Evolutionary conservation across 64 coral and sea anemone genomes (phyloP).

Genomic region (Actinia tenebrosa): DNA sequence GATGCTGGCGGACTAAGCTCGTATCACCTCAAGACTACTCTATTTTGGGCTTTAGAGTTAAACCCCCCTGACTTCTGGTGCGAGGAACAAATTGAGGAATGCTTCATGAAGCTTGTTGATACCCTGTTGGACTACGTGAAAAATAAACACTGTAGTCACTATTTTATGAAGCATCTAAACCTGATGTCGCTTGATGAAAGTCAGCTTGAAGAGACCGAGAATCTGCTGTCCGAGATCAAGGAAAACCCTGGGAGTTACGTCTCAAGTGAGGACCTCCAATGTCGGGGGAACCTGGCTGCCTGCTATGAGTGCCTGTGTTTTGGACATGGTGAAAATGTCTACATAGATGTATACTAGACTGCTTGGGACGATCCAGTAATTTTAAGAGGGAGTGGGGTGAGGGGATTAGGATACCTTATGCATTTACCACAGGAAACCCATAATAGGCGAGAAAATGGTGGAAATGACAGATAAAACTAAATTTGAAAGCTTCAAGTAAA

Average conservation of each 20-base stretch:
- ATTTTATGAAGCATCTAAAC: background rate
- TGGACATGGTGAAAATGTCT: background rate
- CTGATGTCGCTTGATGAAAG: background rate
- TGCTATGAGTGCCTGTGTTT: background rate
- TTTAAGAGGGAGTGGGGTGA: too few relatives aligned
- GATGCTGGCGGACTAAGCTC: background rate
- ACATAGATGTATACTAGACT: background rate
- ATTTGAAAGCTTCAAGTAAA: too few relatives aligned
- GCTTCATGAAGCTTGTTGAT: background rate
- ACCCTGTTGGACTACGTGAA: background rate
- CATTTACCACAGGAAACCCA: too few relatives aligned
- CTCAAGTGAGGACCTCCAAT: background rate
- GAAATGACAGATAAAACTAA: too few relatives aligned
- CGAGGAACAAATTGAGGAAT: background rate
- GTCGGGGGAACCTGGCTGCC: background rate
- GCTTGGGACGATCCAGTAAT: too few relatives aligned
- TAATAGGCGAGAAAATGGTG: too few relatives aligned
- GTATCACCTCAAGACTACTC: background rate
- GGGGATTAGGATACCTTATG: too few relatives aligned
- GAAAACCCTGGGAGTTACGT: background rate
- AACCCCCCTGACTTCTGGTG: background rate
- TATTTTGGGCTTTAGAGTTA: background rate
- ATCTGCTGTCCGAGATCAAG: background rate
- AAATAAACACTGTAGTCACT: background rate
- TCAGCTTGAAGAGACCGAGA: background rate